Percentiles rank a stretch among this genome's conserved stretches.
Evolutionary conservation across 2,888 invertebrate species (phyloP).

Genomic region (Troglohyphantes excavatus): DNA sequence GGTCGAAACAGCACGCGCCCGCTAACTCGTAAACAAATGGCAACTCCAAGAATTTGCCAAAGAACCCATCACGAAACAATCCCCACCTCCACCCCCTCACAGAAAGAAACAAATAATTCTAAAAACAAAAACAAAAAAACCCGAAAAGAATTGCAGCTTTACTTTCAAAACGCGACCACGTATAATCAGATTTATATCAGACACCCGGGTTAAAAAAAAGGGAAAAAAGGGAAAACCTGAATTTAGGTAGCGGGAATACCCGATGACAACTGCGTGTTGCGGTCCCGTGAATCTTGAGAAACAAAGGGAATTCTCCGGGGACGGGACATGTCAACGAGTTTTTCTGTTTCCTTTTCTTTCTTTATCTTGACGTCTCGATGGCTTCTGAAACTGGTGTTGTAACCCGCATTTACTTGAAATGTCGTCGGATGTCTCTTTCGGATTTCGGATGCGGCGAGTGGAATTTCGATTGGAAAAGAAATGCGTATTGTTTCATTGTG

Average conservation of each 20-base stretch:
- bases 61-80: background rate
- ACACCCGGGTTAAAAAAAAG: conserved; percentile 14
- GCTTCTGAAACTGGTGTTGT: conserved; percentile 21
- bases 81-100: background rate
- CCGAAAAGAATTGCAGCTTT: conserved; percentile 37
- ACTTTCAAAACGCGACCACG: conserved; percentile 55
- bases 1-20: background rate
- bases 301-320: conserved; percentile 51
- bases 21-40: background rate
- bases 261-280: conserved; percentile 47
- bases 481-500: too few species aligned
- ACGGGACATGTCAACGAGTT: conserved; percentile 33
- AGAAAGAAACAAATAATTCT: background rate
- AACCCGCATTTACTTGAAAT: conserved; percentile 2
- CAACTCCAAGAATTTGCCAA: background rate
- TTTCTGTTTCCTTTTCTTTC: background rate
- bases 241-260: background rate
- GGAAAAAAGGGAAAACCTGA: background rate
- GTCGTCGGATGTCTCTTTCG: conserved; percentile 4
- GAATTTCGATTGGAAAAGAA: too few species aligned
- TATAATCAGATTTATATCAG: conserved; percentile 72
- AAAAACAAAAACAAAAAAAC: background rate
- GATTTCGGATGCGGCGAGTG: background rate
- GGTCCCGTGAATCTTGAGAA: conserved; percentile 51
- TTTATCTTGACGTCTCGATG: background rate